phyloP scores from a whole-genome alignment of 1,140 invertebrate genomes.

The Augochlora pura region DNA sequence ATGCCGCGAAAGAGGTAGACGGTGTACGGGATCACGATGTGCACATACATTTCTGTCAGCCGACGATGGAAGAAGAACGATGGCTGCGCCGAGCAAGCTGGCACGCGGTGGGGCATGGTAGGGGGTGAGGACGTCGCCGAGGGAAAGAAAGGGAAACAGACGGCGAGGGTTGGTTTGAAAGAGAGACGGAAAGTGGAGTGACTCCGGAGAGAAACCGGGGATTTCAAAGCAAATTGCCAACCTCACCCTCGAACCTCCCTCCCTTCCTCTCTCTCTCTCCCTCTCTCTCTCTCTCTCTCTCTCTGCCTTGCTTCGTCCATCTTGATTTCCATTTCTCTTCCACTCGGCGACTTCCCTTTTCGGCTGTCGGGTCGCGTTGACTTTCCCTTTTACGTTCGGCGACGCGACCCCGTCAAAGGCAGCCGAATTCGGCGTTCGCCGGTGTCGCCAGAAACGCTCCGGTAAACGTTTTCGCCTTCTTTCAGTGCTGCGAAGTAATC shows the following conservation, averaged over 20 bases:
- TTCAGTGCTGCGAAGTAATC: neutral
- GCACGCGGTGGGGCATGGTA: constrained; percentile 18
- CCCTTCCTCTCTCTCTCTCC: too few relatives aligned
- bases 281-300: neutral
- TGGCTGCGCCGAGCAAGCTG: constrained; percentile 24
- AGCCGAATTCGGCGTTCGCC: neutral
- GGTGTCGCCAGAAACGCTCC: neutral
- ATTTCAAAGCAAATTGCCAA: constrained; percentile 64
- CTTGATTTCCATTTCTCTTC: constrained; percentile 35
- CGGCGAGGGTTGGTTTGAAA: constrained; percentile 35
- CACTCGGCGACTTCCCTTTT: constrained; percentile 15
- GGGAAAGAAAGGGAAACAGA: constrained; percentile 50
- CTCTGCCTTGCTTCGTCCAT: constrained; percentile 37
- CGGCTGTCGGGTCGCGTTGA: constrained; percentile 21
- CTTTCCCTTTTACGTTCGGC: constrained; percentile 26
- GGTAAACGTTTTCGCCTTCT: constrained; percentile 30
- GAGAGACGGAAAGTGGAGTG: constrained; percentile 33
- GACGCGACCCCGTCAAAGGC: constrained; percentile 10
- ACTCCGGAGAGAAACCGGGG: constrained; percentile 38
- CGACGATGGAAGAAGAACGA: constrained; percentile 32
- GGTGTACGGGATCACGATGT: constrained; percentile 29
- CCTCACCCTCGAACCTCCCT: constrained; percentile 57
- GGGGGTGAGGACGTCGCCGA: constrained; percentile 46
- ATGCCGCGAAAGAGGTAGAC: constrained; percentile 5
- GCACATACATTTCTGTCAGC: constrained; percentile 44